A percentile compares a stretch with the other conserved stretches of the same genome.
phyloP scores from a whole-genome alignment of 2,797 vertebrate genomes.

The Catostomus latipinnis region DNA sequence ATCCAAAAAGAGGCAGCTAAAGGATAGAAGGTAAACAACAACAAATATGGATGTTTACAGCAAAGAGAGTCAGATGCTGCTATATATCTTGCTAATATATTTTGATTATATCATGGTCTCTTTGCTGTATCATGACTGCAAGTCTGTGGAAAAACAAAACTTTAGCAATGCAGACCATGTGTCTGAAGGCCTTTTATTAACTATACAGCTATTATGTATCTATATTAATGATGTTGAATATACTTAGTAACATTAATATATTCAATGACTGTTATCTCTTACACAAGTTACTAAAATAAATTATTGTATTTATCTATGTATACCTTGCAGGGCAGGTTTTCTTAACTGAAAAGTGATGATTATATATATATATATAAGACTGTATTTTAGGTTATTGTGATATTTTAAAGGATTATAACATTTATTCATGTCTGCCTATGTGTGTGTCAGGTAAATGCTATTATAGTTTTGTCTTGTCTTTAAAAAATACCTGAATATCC shows the following conservation, averaged over 20 bases:
- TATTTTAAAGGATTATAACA: conserved; percentile 30
- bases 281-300: conserved; percentile 65
- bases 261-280: conserved; percentile 81
- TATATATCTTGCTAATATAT: not conserved
- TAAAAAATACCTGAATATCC: too few relatives aligned
- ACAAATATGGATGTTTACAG: conserved; percentile 67
- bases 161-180: conserved; percentile 19
- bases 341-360: conserved; percentile 32
- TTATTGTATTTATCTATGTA: conserved; percentile 65
- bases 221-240: conserved; percentile 74
- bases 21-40: conserved; percentile 14
- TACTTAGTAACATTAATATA: conserved; percentile 73
- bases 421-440: not conserved
- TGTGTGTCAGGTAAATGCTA: conserved; percentile 64
- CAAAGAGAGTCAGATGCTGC: conserved; percentile 24
- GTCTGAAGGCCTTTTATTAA: conserved; percentile 54
- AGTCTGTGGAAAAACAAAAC: conserved; percentile 67
- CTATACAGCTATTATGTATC: conserved; percentile 65
- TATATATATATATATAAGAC: conserved; percentile 7
- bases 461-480: not conserved
- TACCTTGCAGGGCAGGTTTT: conserved; percentile 44
- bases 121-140: conserved; percentile 73
- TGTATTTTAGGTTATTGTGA: conserved; percentile 23
- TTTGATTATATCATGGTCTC: not conserved
- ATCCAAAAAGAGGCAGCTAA: conserved; percentile 54